These are phyloP conservation scores for Graphium colonna DNA, from an alignment of 2,888 invertebrate genomes.

Conservation along the genomic window DNA sequence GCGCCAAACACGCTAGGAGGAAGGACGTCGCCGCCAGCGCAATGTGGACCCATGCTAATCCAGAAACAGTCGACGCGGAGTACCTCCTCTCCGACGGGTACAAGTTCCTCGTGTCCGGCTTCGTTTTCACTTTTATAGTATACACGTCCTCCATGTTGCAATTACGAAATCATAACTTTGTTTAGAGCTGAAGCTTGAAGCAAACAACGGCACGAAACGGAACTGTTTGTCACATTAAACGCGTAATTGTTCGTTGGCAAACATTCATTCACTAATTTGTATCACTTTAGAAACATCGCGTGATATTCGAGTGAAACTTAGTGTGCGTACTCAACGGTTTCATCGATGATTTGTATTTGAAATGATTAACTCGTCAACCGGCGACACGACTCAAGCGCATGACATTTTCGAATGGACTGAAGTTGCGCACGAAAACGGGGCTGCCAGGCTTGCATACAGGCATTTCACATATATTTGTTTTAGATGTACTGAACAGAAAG, in stretches of 20 bases:
- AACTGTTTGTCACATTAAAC: constrained; percentile 12
- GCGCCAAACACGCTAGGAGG: constrained; percentile 76
- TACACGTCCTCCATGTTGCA: constrained; percentile 83
- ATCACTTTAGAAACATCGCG: constrained; percentile 20
- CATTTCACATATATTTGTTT: no score
- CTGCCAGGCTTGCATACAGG: constrained; percentile 16
- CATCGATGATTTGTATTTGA: constrained; percentile 19
- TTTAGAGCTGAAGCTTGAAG: constrained; percentile 11
- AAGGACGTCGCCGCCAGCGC: constrained; percentile 80
- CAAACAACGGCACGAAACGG: constrained; percentile 5
- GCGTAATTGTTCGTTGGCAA: constrained; percentile 19
- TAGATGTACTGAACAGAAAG: no score
- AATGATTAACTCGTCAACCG: constrained; percentile 21
- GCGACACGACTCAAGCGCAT: constrained; percentile 33
- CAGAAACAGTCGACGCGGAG: constrained; percentile 83
- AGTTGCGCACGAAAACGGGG: constrained; percentile 29
- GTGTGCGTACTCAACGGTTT: constrained; percentile 30
- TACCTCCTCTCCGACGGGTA: constrained; percentile 84
- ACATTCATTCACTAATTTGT: constrained; percentile 15
- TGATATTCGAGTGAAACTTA: constrained; percentile 20
- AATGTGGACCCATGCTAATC: constrained; percentile 82
- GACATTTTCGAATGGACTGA: constrained; percentile 35
- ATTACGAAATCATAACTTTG: constrained; percentile 38
- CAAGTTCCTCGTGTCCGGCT: constrained; percentile 77
- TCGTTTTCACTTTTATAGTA: constrained; percentile 83